Evolutionary conservation across 2,888 invertebrate genomes (phyloP).

Genomic region (Dyspetes luteomarginatus): DNA sequence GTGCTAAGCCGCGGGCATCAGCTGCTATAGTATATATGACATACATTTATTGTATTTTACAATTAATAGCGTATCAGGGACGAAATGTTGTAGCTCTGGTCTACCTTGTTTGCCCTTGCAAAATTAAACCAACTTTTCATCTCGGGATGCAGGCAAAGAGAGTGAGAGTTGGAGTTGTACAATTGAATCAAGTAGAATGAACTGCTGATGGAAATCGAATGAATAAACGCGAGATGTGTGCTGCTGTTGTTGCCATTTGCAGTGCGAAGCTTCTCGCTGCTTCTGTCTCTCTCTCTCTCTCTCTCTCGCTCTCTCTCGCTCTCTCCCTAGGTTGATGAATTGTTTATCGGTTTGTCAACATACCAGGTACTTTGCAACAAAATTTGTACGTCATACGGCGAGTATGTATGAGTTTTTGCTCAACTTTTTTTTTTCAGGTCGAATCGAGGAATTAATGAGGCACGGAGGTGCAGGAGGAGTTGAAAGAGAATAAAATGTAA

Average conservation of each 20-base stretch:
- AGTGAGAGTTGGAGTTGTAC: constrained; percentile 26
- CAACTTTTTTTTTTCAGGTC: constrained; percentile 8
- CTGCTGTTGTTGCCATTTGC: constrained; percentile 31
- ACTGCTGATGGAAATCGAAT: constrained; percentile 56
- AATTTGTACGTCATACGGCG: neutral
- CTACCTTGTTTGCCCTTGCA: constrained; percentile 42
- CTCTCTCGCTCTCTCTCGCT: neutral
- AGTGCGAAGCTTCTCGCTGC: constrained; percentile 1
- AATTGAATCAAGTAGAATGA: constrained; percentile 55
- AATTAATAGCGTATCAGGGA: no score
- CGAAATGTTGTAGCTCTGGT: neutral
- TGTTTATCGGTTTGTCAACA: constrained; percentile 31
- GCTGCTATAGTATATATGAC: no score
- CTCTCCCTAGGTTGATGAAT: constrained; percentile 3
- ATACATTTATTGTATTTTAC: no score
- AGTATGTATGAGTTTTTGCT: neutral
- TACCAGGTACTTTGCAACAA: neutral
- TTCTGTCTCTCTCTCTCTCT: constrained; percentile 15
- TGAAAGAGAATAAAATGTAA: neutral
- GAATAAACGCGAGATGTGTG: constrained; percentile 58
- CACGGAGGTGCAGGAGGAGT: neutral
- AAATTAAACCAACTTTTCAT: constrained; percentile 55
- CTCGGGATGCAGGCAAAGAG: constrained; percentile 25
- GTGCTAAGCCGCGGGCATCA: no score
- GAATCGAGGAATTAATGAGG: constrained; percentile 16